Percentiles rank a stretch among this genome's conserved stretches.
Conservation (phyloP, 2,888 invertebrate species). For the Hymenopus coronatus region DNA sequence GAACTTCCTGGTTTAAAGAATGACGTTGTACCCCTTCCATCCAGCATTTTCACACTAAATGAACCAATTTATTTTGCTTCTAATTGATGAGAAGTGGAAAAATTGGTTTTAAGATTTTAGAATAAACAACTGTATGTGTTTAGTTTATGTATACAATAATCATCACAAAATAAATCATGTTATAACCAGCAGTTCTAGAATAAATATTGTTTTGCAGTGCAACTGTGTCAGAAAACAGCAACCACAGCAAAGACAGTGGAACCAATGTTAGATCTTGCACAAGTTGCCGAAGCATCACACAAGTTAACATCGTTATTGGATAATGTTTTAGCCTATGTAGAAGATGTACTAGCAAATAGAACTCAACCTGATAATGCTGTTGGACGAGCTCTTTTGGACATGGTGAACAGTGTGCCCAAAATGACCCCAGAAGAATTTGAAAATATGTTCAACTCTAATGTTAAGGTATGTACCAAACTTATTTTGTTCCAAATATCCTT, state of each 20-base stretch:
- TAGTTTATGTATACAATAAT: too few relatives aligned
- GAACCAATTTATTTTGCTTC: too few relatives aligned
- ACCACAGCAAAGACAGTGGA: conserved; percentile 62
- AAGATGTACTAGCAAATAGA: conserved; percentile 83
- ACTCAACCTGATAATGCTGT: conserved; percentile 79
- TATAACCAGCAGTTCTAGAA: not conserved
- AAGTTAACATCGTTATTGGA: conserved; percentile 75
- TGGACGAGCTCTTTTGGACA: conserved; percentile 84
- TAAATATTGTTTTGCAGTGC: conserved; percentile 47
- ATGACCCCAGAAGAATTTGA: conserved; percentile 89
- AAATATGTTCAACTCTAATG: conserved; percentile 91
- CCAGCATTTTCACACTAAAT: too few relatives aligned
- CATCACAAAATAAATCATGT: too few relatives aligned
- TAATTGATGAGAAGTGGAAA: too few relatives aligned
- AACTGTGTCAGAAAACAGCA: conserved; percentile 81
- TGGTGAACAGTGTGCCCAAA: conserved; percentile 88
- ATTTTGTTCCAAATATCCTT: not conserved
- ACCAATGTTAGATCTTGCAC: conserved; percentile 69
- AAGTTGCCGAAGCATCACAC: conserved; percentile 81
- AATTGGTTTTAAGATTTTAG: too few relatives aligned
- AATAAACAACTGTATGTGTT: too few relatives aligned
- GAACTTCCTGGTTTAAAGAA: too few relatives aligned
- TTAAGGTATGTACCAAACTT: conserved; percentile 61
- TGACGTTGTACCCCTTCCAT: too few relatives aligned
- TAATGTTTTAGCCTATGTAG: conserved; percentile 77